Conservation (phyloP, 2,113 vertebrate species). For the Chlorodrepanis virens region DNA sequence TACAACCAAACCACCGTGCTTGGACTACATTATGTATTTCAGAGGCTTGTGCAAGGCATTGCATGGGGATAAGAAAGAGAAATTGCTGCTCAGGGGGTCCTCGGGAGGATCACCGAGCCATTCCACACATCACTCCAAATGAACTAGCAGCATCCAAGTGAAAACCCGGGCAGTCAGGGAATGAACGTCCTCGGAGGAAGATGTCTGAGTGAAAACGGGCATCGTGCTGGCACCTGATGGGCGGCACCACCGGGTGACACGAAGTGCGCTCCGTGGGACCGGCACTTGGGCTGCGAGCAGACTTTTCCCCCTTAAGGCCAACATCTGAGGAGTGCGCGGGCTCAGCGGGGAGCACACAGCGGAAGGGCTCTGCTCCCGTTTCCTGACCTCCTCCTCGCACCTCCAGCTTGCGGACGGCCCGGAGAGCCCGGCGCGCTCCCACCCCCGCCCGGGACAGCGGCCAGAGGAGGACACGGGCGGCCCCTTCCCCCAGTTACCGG, state of each 20-base stretch:
- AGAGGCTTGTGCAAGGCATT: neutral
- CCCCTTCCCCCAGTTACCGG: no score
- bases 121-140: fast-evolving
- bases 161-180: neutral
- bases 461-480: neutral
- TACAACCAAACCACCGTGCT: neutral
- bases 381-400: neutral
- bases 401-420: no score
- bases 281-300: neutral
- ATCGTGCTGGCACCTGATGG: neutral
- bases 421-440: neutral
- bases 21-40: neutral
- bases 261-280: fast-evolving
- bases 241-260: neutral
- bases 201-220: fast-evolving
- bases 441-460: neutral
- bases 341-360: fast-evolving
- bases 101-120: neutral
- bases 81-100: neutral
- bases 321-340: no score
- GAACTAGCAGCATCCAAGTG: neutral
- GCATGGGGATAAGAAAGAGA: neutral
- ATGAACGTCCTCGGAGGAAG: neutral
- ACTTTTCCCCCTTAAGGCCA: fast-evolving
- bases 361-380: fast-evolving